Evolutionary conservation across 1,140 invertebrate genomes (phyloP).

Genomic region (Neotoxoptera formosana): DNA sequence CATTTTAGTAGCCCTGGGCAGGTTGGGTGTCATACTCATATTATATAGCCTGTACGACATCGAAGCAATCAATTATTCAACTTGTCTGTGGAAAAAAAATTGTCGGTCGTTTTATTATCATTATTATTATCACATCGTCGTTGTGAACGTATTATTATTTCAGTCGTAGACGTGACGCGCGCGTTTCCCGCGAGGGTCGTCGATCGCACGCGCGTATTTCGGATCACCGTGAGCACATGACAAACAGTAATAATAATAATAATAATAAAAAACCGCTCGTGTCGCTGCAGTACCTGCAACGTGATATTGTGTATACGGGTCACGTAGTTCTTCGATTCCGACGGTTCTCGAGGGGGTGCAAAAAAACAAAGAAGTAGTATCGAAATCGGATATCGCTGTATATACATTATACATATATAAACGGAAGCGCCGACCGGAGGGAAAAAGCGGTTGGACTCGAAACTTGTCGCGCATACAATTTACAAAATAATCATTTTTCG

Average conservation of each 20-base stretch:
- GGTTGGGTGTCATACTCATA: neutral
- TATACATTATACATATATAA: neutral
- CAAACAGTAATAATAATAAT: slow-evolving; percentile 15
- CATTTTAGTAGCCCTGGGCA: neutral
- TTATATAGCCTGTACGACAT: neutral
- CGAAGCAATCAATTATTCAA: neutral
- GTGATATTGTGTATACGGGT: slow-evolving; percentile 6
- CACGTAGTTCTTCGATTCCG: neutral
- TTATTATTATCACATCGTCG: no score
- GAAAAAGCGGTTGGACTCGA: neutral
- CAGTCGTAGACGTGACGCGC: neutral
- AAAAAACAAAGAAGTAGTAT: neutral
- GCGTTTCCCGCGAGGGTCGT: neutral
- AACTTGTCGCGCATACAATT: neutral
- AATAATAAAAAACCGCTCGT: neutral
- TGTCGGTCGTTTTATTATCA: neutral
- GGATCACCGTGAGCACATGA: neutral
- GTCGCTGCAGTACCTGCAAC: slow-evolving; percentile 12
- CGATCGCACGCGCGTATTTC: neutral
- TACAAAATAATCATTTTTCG: neutral
- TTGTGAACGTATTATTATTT: neutral
- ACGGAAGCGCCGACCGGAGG: neutral
- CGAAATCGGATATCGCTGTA: slow-evolving; percentile 5
- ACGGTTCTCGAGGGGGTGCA: neutral
- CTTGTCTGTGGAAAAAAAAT: neutral